Base-by-base conservation (phyloP, 1,140 invertebrate species). In the Physella acuta region DNA sequence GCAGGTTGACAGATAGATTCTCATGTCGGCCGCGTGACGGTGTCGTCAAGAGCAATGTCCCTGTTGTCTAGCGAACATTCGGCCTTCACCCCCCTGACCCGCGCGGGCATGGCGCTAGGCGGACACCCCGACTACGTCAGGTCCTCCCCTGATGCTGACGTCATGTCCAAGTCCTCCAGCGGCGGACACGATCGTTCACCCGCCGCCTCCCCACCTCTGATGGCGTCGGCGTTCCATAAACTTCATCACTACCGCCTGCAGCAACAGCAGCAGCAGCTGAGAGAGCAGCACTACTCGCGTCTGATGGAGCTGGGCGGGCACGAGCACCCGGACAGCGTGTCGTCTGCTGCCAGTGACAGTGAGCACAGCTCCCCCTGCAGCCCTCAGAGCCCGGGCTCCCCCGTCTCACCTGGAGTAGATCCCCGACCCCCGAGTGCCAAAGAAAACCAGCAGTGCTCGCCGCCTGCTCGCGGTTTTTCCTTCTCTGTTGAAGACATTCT, bases 401-500 rank as follows among this genome's bases (percentile, higher is more conserved):
- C 64, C 20, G 52, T 56, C 28, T 66, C 52, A 1, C 64, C 55
- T 2, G 55, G 66, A 1, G 31, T 39, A 16, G 37, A 60, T 49
- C n/a, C 26, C 26, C 17, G 51, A 36, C 51, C 64, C 8, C 34
- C 51, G 0, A 55, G 51, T 24, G 31, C 51, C 24, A 55, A 67
- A 56, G 64, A 67, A 26, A 56, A 67, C 31, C 14, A 1, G 14
- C 31, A 67, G 31, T 67, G 20, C 31, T 56, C 66, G 14, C 34
- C 56, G 1, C 56, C 66, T 0, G 31, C n/a, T 2, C 1, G 66
- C 14, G 66, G 30, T 11, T 68, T 68, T 33, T 68, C 66, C 1
- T 68, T 68, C 36, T 68, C 66, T 33, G 66, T 68, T 14, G 66
- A 68, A 5, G 66, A 68, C 37, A 68, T 68, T 49, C 56, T 68